A percentile compares a stretch with the other conserved stretches of the same genome.
These are phyloP conservation scores for Melanostoma scalare DNA, from an alignment of 2,888 invertebrate genomes.

Conservation along the genomic window DNA sequence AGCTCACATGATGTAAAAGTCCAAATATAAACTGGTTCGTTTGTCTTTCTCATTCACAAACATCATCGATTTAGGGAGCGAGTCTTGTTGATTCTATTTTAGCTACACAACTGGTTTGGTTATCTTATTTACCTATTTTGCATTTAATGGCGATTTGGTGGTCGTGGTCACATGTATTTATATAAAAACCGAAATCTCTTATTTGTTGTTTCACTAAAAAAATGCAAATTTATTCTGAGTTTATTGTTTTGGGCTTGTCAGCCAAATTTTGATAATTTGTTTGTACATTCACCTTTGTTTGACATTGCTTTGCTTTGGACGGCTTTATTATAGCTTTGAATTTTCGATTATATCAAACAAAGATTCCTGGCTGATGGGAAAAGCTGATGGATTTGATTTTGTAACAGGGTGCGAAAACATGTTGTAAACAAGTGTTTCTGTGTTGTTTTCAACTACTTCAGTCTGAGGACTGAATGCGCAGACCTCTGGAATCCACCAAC, in stretches of 20 bases:
- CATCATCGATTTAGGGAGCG: slow-evolving; percentile 36
- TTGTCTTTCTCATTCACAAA: slow-evolving; percentile 59
- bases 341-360: no score
- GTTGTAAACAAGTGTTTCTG: no score
- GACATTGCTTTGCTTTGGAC: slow-evolving; percentile 57
- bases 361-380: no score
- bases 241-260: slow-evolving; percentile 24
- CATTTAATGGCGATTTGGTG: slow-evolving; percentile 33
- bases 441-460: no score
- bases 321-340: no score
- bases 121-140: slow-evolving; percentile 21
- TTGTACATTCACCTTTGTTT: slow-evolving; percentile 51
- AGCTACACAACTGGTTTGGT: slow-evolving; percentile 38
- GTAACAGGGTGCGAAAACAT: no score
- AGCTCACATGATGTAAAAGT: slow-evolving; percentile 67
- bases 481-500: no score
- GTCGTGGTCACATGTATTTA: slow-evolving; percentile 25
- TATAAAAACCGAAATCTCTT: neutral
- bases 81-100: slow-evolving; percentile 10
- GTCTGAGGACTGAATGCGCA: no score
- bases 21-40: slow-evolving; percentile 66
- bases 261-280: slow-evolving; percentile 37
- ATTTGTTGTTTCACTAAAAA: neutral
- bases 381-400: no score
- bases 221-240: slow-evolving; percentile 36